Conservation (phyloP, 2,113 vertebrate genomes). For the Pholis gunnellus region DNA sequence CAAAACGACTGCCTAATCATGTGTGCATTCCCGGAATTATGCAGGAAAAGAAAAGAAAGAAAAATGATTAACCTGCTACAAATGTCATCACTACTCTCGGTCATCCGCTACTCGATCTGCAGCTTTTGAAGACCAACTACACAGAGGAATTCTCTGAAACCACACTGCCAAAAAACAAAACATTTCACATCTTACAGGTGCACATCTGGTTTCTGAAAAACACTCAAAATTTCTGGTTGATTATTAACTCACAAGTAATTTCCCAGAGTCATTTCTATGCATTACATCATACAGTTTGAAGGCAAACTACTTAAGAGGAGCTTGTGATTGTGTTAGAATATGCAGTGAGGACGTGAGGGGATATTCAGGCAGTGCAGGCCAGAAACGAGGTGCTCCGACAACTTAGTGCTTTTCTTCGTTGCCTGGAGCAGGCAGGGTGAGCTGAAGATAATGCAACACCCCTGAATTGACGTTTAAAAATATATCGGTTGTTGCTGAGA, state of each 20-base stretch:
- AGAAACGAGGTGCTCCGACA: neutral
- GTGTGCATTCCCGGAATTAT: conserved; percentile 9
- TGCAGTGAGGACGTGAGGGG: conserved; percentile 2
- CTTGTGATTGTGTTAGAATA: conserved; percentile 23
- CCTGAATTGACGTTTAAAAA: neutral
- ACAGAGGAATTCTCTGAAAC: neutral
- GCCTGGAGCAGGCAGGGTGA: neutral
- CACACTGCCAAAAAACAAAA: conserved; percentile 4
- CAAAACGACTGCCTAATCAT: neutral
- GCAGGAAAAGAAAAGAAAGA: conserved; percentile 1
- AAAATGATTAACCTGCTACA: neutral
- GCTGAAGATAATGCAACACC: neutral
- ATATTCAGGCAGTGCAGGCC: neutral
- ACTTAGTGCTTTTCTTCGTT: neutral
- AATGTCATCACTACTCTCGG: neutral
- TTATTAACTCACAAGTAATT: neutral
- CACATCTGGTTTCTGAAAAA: neutral
- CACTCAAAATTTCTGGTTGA: neutral
- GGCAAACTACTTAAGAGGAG: neutral
- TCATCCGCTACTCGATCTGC: neutral
- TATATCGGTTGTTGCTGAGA: no score
- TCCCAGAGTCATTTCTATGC: conserved; percentile 35
- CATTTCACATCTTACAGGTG: neutral
- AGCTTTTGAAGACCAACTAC: conserved; percentile 5
- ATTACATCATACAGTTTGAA: conserved; percentile 48